A percentile compares a stretch with the other conserved stretches of the same genome.
Evolutionary conservation across 2,888 invertebrate species (phyloP).

Genomic region (Altica lythri): DNA sequence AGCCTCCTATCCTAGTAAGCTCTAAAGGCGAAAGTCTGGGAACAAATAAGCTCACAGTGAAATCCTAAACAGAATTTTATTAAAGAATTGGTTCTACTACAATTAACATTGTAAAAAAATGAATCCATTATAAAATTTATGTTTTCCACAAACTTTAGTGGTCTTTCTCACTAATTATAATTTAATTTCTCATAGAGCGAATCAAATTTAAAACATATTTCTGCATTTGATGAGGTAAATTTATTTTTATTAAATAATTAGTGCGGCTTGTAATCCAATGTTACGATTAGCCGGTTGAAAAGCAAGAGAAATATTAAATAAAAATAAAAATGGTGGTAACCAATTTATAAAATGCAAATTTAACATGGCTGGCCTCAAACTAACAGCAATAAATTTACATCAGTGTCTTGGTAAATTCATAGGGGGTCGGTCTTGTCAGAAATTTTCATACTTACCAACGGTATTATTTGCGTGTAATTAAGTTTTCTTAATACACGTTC

Average conservation of each 20-base stretch:
- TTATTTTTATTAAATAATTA: slow-evolving; percentile 9
- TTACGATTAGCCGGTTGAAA: slow-evolving; percentile 19
- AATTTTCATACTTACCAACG: slow-evolving; percentile 24
- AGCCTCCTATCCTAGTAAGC: too few relatives aligned
- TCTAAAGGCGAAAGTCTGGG: too few relatives aligned
- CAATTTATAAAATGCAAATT: slow-evolving; percentile 46
- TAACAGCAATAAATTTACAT: slow-evolving; percentile 51
- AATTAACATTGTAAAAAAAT: too few relatives aligned
- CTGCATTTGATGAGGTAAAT: too few relatives aligned
- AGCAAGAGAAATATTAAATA: slow-evolving; percentile 16
- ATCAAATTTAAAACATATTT: too few relatives aligned
- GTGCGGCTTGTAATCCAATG: slow-evolving; percentile 15
- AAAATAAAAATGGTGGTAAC: slow-evolving; percentile 25
- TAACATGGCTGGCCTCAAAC: slow-evolving; percentile 46
- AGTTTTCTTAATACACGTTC: slow-evolving; percentile 1
- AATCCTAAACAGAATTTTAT: too few relatives aligned
- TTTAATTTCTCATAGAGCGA: too few relatives aligned
- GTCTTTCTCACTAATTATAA: too few relatives aligned
- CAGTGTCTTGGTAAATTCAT: slow-evolving; percentile 48
- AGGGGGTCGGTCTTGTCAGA: slow-evolving; percentile 48
- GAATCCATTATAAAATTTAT: too few relatives aligned
- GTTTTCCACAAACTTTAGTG: too few relatives aligned
- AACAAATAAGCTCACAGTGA: too few relatives aligned
- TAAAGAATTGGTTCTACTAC: too few relatives aligned
- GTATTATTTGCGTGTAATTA: slow-evolving; percentile 7